phyloP scores from a whole-genome alignment of 2,888 invertebrate species.

The Rugalucina vietnamica region DNA sequence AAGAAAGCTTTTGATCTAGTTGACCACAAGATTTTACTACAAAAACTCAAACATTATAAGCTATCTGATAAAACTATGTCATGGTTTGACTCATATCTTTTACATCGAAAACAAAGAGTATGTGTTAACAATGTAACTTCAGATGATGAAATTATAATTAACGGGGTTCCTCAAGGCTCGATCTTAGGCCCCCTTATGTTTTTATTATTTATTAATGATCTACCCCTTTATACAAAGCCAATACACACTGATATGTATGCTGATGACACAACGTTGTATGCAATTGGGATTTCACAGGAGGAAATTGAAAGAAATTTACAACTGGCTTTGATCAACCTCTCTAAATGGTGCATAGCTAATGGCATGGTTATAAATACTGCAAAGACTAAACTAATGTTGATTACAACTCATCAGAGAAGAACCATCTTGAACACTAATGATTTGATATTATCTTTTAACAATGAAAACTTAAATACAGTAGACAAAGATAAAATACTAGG shows the following conservation, averaged over 20 bases:
- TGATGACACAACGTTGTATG: not conserved
- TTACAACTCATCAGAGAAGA: too few relatives aligned
- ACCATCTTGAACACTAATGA: too few relatives aligned
- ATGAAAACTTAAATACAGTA: too few relatives aligned
- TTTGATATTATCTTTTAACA: too few relatives aligned
- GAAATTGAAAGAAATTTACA: not conserved
- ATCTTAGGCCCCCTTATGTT: not conserved
- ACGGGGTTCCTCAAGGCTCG: constrained; percentile 32
- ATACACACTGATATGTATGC: not conserved
- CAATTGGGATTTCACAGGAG: not conserved
- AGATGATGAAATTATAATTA: constrained; percentile 1
- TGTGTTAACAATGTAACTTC: not conserved
- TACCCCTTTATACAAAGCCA: not conserved
- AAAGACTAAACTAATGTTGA: too few relatives aligned
- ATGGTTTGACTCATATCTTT: not conserved
- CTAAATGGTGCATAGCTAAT: too few relatives aligned
- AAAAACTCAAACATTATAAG: constrained; percentile 24
- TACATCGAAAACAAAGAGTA: not conserved
- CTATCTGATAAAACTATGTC: not conserved
- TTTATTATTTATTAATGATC: constrained; percentile 4
- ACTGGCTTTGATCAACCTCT: too few relatives aligned
- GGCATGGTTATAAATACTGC: too few relatives aligned
- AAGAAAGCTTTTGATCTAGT: constrained; percentile 36
- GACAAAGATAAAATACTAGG: too few relatives aligned
- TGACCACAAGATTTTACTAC: constrained; percentile 13